Evolutionary conservation across 1,140 invertebrate species (phyloP), one percentile per base, ranked within the genome.

Genomic region (Cotesia glomerata): DNA sequence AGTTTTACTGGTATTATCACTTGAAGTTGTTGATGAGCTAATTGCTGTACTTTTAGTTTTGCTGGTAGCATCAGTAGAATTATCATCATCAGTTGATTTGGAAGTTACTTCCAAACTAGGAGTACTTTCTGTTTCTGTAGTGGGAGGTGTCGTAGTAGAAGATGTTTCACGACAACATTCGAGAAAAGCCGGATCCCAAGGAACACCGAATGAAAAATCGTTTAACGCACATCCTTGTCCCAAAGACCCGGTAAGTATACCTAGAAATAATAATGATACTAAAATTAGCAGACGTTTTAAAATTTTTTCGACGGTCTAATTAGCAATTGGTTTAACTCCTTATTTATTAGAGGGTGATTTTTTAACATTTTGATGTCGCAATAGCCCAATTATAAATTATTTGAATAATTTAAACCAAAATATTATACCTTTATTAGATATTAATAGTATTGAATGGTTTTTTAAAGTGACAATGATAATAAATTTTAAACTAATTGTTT

Each of bases 151-250:
- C 11, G 75, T 82, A 11, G 80, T 77, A 13, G 78, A 76, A 4
- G 79, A 76, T 1, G 84, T 78, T 76, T 89, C 84, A 11, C 83
- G 59, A 78, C 90, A 91, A 51, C 90, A 91, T 45, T 88, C 86
- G 5, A 82, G 73, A 56, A 89, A 88, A 0, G 88, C 86, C n/a
- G 86, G 82, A 74, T 90, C 88, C 88, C 88, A 89, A 7, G 89
- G 88, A 69, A 82, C 80, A 0, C 89, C 89, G 62, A 90, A 87
- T 0, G 82, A 80, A 56, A 89, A 87, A 32, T 77, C 83, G 39
- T 86, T 80, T 32, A 89, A 86, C 1, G 81, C 74, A 69, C 90
- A 91, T 51, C 82, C 83, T 76, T 88, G 82, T 14, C 81, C 86
- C 82, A 87, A 84, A 35, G 85, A 84, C 7, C 86, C 89, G 39